Conservation (phyloP, 2,797 vertebrate species). For the Odontamblyopus lacepedii region DNA sequence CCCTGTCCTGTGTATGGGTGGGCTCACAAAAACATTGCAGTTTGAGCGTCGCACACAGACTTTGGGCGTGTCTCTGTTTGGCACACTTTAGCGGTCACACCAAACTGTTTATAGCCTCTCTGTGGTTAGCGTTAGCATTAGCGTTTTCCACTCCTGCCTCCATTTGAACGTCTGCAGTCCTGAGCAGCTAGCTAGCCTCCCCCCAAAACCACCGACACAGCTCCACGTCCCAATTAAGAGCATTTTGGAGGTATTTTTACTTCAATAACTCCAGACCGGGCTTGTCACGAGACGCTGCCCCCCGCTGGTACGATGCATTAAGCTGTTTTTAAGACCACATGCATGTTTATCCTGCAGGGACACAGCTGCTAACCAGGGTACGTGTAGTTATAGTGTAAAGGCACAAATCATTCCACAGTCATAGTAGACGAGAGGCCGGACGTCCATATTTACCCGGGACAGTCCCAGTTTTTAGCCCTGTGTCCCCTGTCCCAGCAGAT, state of each 20-base stretch:
- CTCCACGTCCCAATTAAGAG: slow-evolving; percentile 19
- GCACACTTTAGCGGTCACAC: slow-evolving; percentile 48
- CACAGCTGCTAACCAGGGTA: background rate
- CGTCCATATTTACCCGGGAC: too few species aligned
- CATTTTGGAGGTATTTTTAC: slow-evolving; percentile 13
- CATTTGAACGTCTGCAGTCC: slow-evolving; percentile 14
- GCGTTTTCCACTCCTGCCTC: slow-evolving; percentile 57
- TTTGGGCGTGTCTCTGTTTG: slow-evolving; percentile 55
- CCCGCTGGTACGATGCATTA: slow-evolving; percentile 22
- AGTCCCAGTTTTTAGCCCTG: too few species aligned
- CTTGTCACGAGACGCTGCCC: slow-evolving; percentile 29
- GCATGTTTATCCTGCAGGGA: background rate
- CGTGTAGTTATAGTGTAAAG: background rate
- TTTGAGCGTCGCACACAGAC: slow-evolving; percentile 31
- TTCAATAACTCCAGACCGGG: background rate
- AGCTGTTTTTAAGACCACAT: background rate
- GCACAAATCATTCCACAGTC: background rate
- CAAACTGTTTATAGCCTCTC: slow-evolving; percentile 65
- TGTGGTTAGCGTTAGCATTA: slow-evolving; percentile 62
- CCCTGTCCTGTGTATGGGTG: slow-evolving; percentile 4
- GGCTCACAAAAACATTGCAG: slow-evolving; percentile 2
- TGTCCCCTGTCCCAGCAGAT: too few species aligned
- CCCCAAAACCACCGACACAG: slow-evolving; percentile 19
- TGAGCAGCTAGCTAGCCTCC: slow-evolving; percentile 23
- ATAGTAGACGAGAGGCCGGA: too few species aligned